These are phyloP conservation scores for Eristalis intricaria DNA, from an alignment of 2,888 invertebrate genomes.

Conservation along the genomic window DNA sequence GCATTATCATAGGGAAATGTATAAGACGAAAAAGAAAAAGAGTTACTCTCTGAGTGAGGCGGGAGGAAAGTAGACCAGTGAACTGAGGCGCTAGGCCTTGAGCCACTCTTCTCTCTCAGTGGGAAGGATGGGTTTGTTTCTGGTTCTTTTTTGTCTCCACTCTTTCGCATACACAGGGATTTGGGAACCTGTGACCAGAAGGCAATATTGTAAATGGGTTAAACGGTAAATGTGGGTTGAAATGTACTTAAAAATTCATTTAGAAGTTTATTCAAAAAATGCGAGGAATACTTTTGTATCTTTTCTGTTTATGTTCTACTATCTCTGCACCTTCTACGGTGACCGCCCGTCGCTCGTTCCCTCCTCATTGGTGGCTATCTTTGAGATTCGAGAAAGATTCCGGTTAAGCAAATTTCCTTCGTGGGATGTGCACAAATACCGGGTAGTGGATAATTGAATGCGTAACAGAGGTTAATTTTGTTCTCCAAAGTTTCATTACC, in stretches of 20 bases:
- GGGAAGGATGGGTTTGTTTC: not conserved
- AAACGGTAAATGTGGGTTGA: conserved; percentile 67
- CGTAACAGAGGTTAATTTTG: not conserved
- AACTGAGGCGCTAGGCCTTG: conserved; percentile 63
- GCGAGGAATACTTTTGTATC: conserved; percentile 19
- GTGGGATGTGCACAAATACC: not conserved
- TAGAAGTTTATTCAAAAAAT: conserved; percentile 24
- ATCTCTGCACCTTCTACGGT: not conserved
- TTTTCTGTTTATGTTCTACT: not conserved
- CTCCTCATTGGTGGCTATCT: not conserved
- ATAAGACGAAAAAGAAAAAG: not conserved
- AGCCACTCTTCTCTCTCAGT: conserved; percentile 38
- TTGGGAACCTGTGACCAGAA: conserved; percentile 60
- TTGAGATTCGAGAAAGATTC: conserved; percentile 25
- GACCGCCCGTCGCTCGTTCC: too few species aligned
- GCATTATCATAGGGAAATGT: conserved; percentile 54
- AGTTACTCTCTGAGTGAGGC: not conserved
- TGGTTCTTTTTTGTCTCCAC: not conserved
- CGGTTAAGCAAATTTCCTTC: not conserved
- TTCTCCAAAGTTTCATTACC: not conserved
- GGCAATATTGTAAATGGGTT: conserved; percentile 68
- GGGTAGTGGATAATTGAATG: conserved; percentile 7
- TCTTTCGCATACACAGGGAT: not conserved
- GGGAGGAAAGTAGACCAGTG: conserved; percentile 51
- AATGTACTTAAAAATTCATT: conserved; percentile 52